A percentile compares a stretch with the other conserved stretches of the same genome.
These are phyloP conservation scores for Megaceryle alcyon DNA, from an alignment of 2,797 vertebrate genomes.

Conservation along the genomic window DNA sequence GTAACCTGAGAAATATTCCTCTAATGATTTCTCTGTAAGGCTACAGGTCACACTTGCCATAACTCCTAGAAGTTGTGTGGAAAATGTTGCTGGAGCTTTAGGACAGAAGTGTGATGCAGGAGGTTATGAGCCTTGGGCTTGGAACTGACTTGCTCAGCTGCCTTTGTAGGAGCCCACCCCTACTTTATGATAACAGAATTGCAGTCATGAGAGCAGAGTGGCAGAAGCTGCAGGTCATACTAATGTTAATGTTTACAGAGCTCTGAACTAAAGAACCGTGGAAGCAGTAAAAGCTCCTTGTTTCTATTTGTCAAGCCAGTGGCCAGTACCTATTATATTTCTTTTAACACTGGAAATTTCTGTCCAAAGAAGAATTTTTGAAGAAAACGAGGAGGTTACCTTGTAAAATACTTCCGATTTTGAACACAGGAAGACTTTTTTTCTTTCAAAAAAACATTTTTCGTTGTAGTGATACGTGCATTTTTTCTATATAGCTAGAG, in stretches of 20 bases:
- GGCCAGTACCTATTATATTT: neutral
- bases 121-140: neutral
- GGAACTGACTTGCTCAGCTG: neutral
- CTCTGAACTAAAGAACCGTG: neutral
- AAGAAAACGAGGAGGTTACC: neutral
- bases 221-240: neutral
- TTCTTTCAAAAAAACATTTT: neutral
- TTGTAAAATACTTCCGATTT: neutral
- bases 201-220: neutral
- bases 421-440: neutral
- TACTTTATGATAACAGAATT: neutral
- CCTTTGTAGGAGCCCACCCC: neutral
- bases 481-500: neutral
- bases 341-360: neutral
- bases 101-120: neutral
- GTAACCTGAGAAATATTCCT: constrained; percentile 5
- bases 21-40: constrained; percentile 7
- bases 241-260: constrained; percentile 50
- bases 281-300: neutral
- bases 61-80: neutral
- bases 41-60: neutral
- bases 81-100: constrained; percentile 53
- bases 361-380: neutral
- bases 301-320: neutral
- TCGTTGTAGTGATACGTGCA: neutral